Evolutionary conservation across 1,140 invertebrate genomes (phyloP), one percentile per base, ranked within the genome.

Genomic region (Plectrocnemia conspersa): DNA sequence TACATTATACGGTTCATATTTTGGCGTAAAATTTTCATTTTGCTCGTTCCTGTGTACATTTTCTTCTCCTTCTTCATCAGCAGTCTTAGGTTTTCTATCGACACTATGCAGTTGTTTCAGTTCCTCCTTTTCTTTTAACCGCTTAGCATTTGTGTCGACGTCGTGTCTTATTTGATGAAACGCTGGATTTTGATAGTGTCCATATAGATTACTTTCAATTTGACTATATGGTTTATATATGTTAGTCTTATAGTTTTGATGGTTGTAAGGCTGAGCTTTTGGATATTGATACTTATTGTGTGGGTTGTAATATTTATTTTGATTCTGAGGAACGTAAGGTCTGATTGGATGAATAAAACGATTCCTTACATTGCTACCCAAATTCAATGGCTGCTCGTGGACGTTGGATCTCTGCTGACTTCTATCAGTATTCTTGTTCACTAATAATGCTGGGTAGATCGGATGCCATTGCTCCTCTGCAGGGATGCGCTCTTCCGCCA

Each of bases 151-250:
- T 21, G 66, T 60, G 19, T 66, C 53, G 15, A 76, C 62, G 58
- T 74, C 70, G 54, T 69, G 65, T 63, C 66, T 67, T 29, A 76
- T 69, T 63, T 72, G 71, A 29, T 64, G 47, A 42, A 71, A 59
- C 18, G 66, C 53, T 3, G 74, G 74, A 64, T 76, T 72, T 57
- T 68, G 65, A 24, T 73, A 70, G 52, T 74, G 64, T 41, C 63
- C 58, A 33, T 70, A 59, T 18, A 74, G 59, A n/a, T 65, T 64
- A n/a, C n/a, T n/a, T n/a, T n/a, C n/a, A n/a, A n/a, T n/a, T n/a
- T n/a, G n/a, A n/a, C n/a, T n/a, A n/a, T n/a, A n/a, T n/a, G n/a
- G n/a, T n/a, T n/a, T n/a, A n/a, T n/a, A n/a, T n/a, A n/a, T n/a
- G n/a, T n/a, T n/a, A n/a, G n/a, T n/a, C n/a, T n/a, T n/a, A n/a